Evolutionary conservation across 1,140 invertebrate species (phyloP), one percentile per base, ranked within the genome.

Genomic region (Zophobas atratus): DNA sequence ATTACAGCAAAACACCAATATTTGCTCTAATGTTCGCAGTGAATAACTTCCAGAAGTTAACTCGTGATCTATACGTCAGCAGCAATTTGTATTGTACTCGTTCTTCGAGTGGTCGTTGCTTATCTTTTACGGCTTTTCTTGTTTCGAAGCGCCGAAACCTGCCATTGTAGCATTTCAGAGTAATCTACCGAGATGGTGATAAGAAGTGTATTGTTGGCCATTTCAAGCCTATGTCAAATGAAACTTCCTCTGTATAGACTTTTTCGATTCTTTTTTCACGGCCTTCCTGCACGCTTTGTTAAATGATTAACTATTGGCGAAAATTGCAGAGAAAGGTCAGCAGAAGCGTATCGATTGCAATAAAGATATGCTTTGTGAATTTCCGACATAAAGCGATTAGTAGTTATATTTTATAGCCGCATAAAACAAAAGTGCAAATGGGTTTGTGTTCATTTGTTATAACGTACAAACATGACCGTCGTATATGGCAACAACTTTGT

Each of bases 81-180:
- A 63, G 57, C 39, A 67, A 43, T 67, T 67, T 67, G 60, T 67
- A 67, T 67, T 67, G 60, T 67, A 36, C 60, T 67, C 60, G 60
- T 67, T 67, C 60, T 67, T 67, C 60, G 20, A 67, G 60, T 46
- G 39, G 60, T 39, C 20, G 38, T 63, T 8, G 20, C 60, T 67
- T 67, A 67, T 67, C 60, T 67, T 67, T 67, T 67, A 67, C 60
- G 60, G 60, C 38, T 67, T 67, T 67, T 67, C 60, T 67, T 67
- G 60, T 67, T 67, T 67, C 60, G 39, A 41, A 43, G 60, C 20
- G 60, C 6, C 39, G 60, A 67, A 67, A 67, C 60, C 39, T 67
- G 60, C 60, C 20, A 67, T 67, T 67, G 60, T 67, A 67, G 60
- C 60, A 43, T 41, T 67, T 43, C 60, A 67, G 60, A 67, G 60